Conservation (phyloP, 1,140 invertebrate genomes). For the Drosophila eugracilis region DNA sequence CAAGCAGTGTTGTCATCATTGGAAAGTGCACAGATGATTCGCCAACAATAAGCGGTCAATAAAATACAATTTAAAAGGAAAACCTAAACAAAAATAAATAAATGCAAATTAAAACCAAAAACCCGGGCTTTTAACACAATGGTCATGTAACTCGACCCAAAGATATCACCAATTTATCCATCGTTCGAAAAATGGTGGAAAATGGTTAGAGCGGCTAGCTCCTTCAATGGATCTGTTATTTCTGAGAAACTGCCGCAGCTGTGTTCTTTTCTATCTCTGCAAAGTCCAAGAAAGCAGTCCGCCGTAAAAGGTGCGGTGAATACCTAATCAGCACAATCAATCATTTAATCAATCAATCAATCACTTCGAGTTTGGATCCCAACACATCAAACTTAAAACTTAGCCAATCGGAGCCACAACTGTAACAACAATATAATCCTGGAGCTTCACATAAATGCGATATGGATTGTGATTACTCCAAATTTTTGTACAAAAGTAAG, state of each 20-base stretch:
- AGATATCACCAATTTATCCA: too few species aligned
- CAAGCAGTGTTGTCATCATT: background rate
- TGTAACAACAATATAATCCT: background rate
- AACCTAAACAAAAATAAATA: background rate
- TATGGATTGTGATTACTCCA: constrained; percentile 19
- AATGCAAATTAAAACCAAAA: constrained; percentile 1
- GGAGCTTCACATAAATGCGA: background rate
- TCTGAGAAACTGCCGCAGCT: background rate
- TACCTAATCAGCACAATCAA: background rate
- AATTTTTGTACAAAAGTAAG: constrained; percentile 21
- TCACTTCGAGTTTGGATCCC: background rate
- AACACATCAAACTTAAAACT: background rate
- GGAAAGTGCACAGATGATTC: constrained; percentile 4
- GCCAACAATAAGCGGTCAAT: background rate
- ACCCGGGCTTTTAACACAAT: background rate
- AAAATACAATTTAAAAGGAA: background rate
- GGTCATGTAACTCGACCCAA: constrained; percentile 1
- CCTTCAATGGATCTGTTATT: background rate
- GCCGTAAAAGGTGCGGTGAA: constrained; percentile 8
- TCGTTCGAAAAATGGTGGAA: too few species aligned
- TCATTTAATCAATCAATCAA: background rate
- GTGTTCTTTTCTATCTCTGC: background rate
- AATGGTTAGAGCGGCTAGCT: background rate
- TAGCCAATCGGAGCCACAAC: background rate
- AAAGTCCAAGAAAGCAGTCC: background rate